Evolutionary conservation across 2,888 invertebrate genomes (phyloP).

Genomic region (Brachyopa scutellaris): DNA sequence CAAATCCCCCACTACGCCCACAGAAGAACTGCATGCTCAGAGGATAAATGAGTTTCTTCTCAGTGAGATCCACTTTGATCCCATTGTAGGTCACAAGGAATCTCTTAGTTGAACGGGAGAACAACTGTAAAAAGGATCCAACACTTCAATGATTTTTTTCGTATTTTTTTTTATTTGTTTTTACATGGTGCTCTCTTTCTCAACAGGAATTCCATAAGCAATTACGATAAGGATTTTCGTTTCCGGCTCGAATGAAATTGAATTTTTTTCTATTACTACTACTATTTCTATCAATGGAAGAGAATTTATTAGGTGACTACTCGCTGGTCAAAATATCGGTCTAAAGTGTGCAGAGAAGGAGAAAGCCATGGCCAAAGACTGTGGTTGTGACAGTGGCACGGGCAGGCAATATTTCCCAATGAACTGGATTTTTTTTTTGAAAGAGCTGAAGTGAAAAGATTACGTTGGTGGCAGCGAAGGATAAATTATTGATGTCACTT

Average conservation of each 20-base stretch:
- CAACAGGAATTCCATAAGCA: slow-evolving; percentile 61
- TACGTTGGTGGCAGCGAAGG: slow-evolving; percentile 25
- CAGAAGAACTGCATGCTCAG: slow-evolving; percentile 1
- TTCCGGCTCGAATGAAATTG: slow-evolving; percentile 47
- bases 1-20: background rate
- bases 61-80: background rate
- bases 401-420: slow-evolving; percentile 54
- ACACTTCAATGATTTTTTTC: slow-evolving; percentile 18
- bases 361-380: slow-evolving; percentile 3
- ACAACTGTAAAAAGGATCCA: slow-evolving; percentile 16
- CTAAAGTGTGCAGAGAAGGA: background rate
- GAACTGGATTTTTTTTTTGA: slow-evolving; percentile 50
- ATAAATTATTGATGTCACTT: slow-evolving; percentile 49
- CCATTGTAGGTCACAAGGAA: background rate
- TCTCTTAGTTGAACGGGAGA: slow-evolving; percentile 4
- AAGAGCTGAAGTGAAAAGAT: slow-evolving; percentile 56
- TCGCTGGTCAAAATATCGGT: slow-evolving; percentile 49
- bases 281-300: slow-evolving; percentile 59
- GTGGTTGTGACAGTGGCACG: slow-evolving; percentile 1
- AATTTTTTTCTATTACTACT: slow-evolving; percentile 42
- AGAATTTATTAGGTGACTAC: slow-evolving; percentile 65
- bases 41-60: slow-evolving; percentile 34
- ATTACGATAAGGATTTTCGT: slow-evolving; percentile 69
- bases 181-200: slow-evolving; percentile 18
- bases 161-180: background rate